Evolutionary conservation across 2,888 invertebrate genomes (phyloP).

Genomic region (Agrotis clavis): DNA sequence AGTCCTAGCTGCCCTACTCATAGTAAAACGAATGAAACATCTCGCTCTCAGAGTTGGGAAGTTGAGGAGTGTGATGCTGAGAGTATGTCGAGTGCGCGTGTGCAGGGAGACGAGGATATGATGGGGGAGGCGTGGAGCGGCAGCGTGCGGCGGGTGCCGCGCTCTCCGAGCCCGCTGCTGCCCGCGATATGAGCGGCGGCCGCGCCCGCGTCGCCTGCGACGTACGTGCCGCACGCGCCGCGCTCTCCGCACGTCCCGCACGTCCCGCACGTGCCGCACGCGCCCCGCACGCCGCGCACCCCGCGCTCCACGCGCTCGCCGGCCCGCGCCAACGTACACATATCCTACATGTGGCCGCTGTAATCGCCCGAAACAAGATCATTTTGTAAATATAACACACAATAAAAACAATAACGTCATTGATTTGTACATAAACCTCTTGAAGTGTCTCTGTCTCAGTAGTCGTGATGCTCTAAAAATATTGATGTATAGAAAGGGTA

Average conservation of each 20-base stretch:
- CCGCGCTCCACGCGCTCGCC: constrained; percentile 48
- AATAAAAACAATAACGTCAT: constrained; percentile 42
- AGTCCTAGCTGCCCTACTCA: constrained; percentile 79
- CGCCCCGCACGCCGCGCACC: constrained; percentile 40
- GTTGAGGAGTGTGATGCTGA: constrained; percentile 90
- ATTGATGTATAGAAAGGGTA: constrained; percentile 64
- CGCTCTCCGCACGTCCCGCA: constrained; percentile 56
- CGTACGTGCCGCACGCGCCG: constrained; percentile 42
- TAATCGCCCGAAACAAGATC: constrained; percentile 67
- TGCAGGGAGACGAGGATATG: constrained; percentile 92
- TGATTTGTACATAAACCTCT: constrained; percentile 55
- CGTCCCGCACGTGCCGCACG: constrained; percentile 41
- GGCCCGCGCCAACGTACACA: constrained; percentile 65
- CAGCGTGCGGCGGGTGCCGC: constrained; percentile 84
- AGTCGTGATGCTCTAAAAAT: constrained; percentile 59
- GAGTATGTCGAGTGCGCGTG: constrained; percentile 91
- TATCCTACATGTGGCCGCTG: constrained; percentile 74
- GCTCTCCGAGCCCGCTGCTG: constrained; percentile 88
- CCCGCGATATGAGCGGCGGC: constrained; percentile 80
- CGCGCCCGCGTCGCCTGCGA: constrained; percentile 52
- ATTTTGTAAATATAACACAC: constrained; percentile 65
- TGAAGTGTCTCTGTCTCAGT: constrained; percentile 60
- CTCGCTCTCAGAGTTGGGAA: constrained; percentile 91
- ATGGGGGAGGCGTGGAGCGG: constrained; percentile 91
- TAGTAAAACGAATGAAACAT: constrained; percentile 86